A percentile compares a stretch with the other conserved stretches of the same genome.
Conservation (phyloP, 2,797 vertebrate genomes). For the Dipus sagitta region DNA sequence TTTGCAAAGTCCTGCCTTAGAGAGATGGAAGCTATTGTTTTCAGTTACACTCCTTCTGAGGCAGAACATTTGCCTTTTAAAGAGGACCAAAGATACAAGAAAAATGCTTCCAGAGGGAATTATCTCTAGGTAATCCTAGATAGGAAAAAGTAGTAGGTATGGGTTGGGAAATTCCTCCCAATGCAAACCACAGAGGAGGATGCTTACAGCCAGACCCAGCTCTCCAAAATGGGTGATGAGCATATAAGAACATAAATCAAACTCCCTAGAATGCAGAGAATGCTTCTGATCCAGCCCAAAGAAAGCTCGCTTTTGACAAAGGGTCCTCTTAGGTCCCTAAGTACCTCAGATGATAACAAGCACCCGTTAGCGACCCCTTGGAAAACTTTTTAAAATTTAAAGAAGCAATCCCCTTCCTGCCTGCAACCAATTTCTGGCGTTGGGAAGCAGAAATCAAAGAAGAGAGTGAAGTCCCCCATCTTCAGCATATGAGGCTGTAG, state of each 20-base stretch:
- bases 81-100: conserved; percentile 15
- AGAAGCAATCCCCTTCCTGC: background rate
- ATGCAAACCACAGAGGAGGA: conserved; percentile 44
- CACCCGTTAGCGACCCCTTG: background rate
- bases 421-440: conserved; percentile 18
- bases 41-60: background rate
- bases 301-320: conserved; percentile 48
- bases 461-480: background rate
- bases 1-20: background rate
- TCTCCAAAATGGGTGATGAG: conserved; percentile 16
- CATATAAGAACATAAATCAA: background rate
- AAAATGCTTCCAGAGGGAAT: conserved; percentile 37
- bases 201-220: background rate
- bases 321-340: background rate
- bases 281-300: conserved; percentile 55
- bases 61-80: conserved; percentile 18
- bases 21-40: background rate
- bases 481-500: background rate
- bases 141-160: background rate
- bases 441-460: background rate
- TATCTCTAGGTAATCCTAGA: conserved; percentile 38
- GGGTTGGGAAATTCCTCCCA: conserved; percentile 32
- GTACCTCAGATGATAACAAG: background rate
- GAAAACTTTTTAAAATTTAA: background rate
- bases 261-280: conserved; percentile 65